A percentile compares a stretch with the other conserved stretches of the same genome.
These are phyloP conservation scores for Orientallactaga sibirica DNA, from an alignment of 2,797 vertebrate genomes.

Conservation along the genomic window DNA sequence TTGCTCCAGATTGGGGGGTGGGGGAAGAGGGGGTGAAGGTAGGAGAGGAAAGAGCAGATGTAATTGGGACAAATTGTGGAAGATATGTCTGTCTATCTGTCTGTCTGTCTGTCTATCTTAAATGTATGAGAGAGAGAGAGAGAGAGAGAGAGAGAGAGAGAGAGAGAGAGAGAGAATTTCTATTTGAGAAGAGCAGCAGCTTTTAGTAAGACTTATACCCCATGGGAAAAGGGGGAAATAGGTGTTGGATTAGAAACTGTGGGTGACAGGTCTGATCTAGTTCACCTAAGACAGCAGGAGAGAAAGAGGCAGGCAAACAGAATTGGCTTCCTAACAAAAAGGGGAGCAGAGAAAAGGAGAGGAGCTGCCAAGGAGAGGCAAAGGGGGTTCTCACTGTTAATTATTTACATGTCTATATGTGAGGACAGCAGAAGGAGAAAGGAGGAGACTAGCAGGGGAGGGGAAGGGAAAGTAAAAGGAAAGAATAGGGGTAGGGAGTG, in stretches of 20 bases:
- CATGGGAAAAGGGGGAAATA: background rate
- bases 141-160: background rate
- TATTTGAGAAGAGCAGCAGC: background rate
- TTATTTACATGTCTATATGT: too few species aligned
- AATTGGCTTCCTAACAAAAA: background rate
- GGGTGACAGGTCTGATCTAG: background rate
- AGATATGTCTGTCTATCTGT: background rate
- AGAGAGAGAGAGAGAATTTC: background rate
- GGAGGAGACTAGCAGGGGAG: too few species aligned
- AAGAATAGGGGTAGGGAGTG: too few species aligned
- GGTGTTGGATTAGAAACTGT: background rate
- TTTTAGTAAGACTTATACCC: background rate
- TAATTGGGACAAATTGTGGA: background rate
- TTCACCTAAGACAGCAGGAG: background rate
- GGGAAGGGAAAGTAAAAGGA: too few species aligned
- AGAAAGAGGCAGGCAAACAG: background rate
- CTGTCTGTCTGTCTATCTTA: too few species aligned
- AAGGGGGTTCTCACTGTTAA: background rate
- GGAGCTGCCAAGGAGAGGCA: background rate
- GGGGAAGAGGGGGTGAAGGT: background rate
- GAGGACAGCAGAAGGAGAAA: too few species aligned
- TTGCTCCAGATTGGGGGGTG: background rate
- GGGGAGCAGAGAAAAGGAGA: background rate
- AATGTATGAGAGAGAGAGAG: background rate
- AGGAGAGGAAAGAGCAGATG: background rate